These are phyloP conservation scores for Acanthosepion pharaonis DNA, from an alignment of 2,888 invertebrate genomes.

Conservation along the genomic window DNA sequence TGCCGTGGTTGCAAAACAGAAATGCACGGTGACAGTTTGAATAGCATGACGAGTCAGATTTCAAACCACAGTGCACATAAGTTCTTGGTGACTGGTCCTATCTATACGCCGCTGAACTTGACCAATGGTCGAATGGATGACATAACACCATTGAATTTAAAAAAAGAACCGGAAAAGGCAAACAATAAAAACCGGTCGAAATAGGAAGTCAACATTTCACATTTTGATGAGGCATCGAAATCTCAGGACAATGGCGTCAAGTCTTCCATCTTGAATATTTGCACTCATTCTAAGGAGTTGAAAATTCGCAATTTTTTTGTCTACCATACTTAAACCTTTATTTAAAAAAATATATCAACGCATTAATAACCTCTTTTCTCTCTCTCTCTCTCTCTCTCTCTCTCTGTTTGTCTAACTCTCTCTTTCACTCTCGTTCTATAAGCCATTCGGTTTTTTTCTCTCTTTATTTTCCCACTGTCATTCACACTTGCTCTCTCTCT, in stretches of 20 bases:
- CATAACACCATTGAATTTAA: conserved; percentile 8
- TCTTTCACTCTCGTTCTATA: too few relatives aligned
- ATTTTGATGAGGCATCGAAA: background rate
- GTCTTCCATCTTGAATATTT: background rate
- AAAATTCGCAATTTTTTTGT: background rate
- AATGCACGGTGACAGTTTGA: background rate
- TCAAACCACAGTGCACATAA: conserved; percentile 22
- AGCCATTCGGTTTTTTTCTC: too few relatives aligned
- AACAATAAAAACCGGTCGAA: background rate
- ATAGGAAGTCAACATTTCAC: background rate
- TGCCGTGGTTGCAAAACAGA: conserved; percentile 33
- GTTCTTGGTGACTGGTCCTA: background rate
- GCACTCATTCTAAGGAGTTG: background rate
- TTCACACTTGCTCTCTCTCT: too few relatives aligned
- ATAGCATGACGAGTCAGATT: background rate
- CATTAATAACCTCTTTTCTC: too few relatives aligned
- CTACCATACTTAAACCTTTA: too few relatives aligned
- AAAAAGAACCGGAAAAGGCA: conserved; percentile 41
- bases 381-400: too few relatives aligned
- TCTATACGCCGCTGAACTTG: conserved; percentile 8
- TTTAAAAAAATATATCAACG: too few relatives aligned
- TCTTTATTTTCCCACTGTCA: too few relatives aligned
- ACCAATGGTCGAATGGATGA: conserved; percentile 37
- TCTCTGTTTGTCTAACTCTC: too few relatives aligned
- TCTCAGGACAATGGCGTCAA: background rate